Base-by-base conservation (phyloP, 2,888 invertebrate genomes). In the Caenorhabditis imperialis region DNA sequence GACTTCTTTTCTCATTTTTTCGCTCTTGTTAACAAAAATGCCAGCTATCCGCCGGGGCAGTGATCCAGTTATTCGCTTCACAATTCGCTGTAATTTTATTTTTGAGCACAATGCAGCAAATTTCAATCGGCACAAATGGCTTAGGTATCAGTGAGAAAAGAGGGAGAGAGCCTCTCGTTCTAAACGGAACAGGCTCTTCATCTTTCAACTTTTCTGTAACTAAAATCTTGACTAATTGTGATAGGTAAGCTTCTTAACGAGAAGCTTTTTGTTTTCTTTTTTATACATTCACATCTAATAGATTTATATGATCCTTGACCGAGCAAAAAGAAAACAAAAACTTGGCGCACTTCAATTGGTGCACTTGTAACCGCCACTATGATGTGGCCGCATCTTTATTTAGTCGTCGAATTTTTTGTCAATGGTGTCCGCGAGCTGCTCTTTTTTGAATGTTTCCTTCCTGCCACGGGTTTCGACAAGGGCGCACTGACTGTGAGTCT, bases 401-500 rank as follows among this genome's bases (percentile, higher is more conserved):
- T 55, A 48, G 47, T 55, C 57, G 65, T 55, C 65, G 65, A 65
- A 55, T n/a, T n/a, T 67, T 67, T 67, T 67, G 67, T 67, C 67
- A 67, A 55, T 55, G 51, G 37, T 38, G 48, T 8, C 16, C 47
- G 37, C 35, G 42, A 48, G 47, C 57, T 57, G 54, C 38, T 47
- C 38, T 14, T 23, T 47, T 27, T 30, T 23, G 57, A 67, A 50
- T 67, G 67, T 67, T 67, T 67, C 67, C 57, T 50, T 42, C n/a
- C 50, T 30, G 20, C 67, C 27, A 67, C 51, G 57, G 55, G 65
- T 65, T 51, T 37, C 38, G 51, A n/a, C 38, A 51, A 51, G 51
- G 38, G 23, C 38, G 55, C 65, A 65, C 65, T 65, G 65, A 65
- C 65, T 67, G 67, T 67, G 57, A 57, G 57, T 51, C 57, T 67